phyloP scores from a whole-genome alignment of 2,888 invertebrate species.

The Eupelmus urozonus region DNA sequence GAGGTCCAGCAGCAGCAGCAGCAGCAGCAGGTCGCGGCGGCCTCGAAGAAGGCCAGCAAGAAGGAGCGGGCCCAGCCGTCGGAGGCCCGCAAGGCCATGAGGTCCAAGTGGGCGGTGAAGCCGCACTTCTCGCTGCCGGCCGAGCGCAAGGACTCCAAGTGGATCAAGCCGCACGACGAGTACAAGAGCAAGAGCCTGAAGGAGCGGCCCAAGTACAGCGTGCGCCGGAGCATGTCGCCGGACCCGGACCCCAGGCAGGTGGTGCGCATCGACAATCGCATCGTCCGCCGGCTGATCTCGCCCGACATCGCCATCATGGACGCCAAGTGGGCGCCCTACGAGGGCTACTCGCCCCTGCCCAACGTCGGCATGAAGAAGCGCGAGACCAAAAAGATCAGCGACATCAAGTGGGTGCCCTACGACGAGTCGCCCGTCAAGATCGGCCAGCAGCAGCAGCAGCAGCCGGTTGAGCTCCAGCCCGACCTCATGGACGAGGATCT shows the following conservation, averaged over 20 bases:
- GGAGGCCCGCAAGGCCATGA: conserved; percentile 63
- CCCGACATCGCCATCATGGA: conserved; percentile 71
- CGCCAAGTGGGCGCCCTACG: conserved; percentile 74
- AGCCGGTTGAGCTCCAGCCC: conserved; percentile 17
- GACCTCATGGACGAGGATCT: conserved; percentile 61
- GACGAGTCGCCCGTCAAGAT: conserved; percentile 68
- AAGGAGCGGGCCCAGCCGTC: conserved; percentile 48
- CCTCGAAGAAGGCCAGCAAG: conserved; percentile 65
- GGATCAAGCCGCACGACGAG: conserved; percentile 67
- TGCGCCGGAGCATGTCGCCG: conserved; percentile 74
- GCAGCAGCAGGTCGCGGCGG: neutral
- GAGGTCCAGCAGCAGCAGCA: conserved; percentile 6
- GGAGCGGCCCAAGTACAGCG: conserved; percentile 73
- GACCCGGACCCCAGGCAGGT: conserved; percentile 73
- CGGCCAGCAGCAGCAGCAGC: neutral
- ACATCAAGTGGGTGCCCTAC: conserved; percentile 74
- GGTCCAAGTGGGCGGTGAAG: conserved; percentile 73
- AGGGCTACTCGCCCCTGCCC: conserved; percentile 73
- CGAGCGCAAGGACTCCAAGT: conserved; percentile 69
- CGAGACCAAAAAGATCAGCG: conserved; percentile 71
- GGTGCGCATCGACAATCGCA: conserved; percentile 68
- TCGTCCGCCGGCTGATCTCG: conserved; percentile 72
- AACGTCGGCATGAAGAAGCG: conserved; percentile 72
- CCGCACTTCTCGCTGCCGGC: conserved; percentile 73
- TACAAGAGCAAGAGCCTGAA: conserved; percentile 73